Evolutionary conservation across 2,113 vertebrate genomes (phyloP), one percentile per base, ranked within the genome.

Genomic region (Danionella cerebrum): DNA sequence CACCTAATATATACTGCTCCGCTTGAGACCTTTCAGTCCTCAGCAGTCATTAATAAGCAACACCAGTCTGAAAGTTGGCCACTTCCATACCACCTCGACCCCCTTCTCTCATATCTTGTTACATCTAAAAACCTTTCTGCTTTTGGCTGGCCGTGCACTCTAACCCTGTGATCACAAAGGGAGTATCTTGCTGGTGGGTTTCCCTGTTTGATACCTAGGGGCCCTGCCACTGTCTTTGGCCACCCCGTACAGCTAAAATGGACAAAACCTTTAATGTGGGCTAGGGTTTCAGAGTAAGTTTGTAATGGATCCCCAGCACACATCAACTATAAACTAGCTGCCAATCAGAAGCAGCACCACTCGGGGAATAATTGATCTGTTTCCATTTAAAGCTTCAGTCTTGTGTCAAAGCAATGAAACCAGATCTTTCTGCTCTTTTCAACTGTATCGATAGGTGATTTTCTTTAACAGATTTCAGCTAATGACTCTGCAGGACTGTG

Each of bases 281-380:
- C 48, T 66, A 77, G 48, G 44, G 71, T 80, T 82, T 65, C 73
- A 44, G 67, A 69, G 72, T 74, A 76, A 69, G 53, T 72, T 59
- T 58, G 36, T 77, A 75, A 63, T 3, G 6, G 48, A 74, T 76
- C 67, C 72, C 41, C 65, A 52, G 69, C 53, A 59, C 35, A 66
- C 64, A 52, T 53, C 65, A 25, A 10, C 33, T 52, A 55, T 53
- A 55, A 66, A 75, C 39, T 44, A 31, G 19, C 62, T 70, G 67
- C 58, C 70, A 76, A 83, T 77, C 69, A 29, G 71, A 14, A 45
- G 74, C 47, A 67, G 73, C 74, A 79, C 74, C 16, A 51, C 55
- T 71, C 9, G 67, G 12, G 1, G 14, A n/a, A 50, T 54, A 55
- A 55, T 52, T 38, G 57, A 51, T 24, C 27, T 22, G 47, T 41